Evolutionary conservation across 2,888 invertebrate genomes (phyloP), one percentile per base, ranked within the genome.

Genomic region (Lutraria lutraria): DNA sequence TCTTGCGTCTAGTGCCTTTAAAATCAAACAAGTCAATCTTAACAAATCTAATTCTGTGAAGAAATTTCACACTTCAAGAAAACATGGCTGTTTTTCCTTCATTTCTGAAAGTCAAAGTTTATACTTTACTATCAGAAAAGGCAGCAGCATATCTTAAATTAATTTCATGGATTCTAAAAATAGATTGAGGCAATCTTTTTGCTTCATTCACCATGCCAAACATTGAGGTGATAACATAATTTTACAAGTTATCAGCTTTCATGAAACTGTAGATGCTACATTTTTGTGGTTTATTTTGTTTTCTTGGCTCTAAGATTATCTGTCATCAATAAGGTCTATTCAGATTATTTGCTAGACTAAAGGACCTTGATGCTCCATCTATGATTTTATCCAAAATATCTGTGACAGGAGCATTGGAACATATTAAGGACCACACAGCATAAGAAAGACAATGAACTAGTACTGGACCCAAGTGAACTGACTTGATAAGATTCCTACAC

Each of bases 61-160:
- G n/a, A n/a, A n/a, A 68, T 25, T 25, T n/a, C 12, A 6, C 25
- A 68, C 25, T 68, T 25, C 63, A 25, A 25, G 63, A n/a, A 68
- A 68, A 68, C 63, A 25, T 25, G 25, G n/a, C 63, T 25, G 25
- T n/a, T 68, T 68, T 43, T 25, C 10, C 25, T 68, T 68, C n/a
- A 68, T 68, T 68, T 68, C 63, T 68, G n/a, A 25, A 25, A 68
- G 63, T 68, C 25, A 68, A 25, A 68, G 63, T 68, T 68, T 68
- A 68, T 68, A 68, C 60, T 68, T 68, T 25, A 68, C 25, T 68
- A 68, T 68, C 76, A 31, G 76, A 6, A 76, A 25, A 76, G 31
- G 16, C 76, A 76, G 76, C 19, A 76, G 31, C 76, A 19, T 34
- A 76, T 31, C 76, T 76, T 76, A 34, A 76, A 76, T 76, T 76